Conservation (phyloP, 2,888 invertebrate species). For the Cryptocephalus primarius region DNA sequence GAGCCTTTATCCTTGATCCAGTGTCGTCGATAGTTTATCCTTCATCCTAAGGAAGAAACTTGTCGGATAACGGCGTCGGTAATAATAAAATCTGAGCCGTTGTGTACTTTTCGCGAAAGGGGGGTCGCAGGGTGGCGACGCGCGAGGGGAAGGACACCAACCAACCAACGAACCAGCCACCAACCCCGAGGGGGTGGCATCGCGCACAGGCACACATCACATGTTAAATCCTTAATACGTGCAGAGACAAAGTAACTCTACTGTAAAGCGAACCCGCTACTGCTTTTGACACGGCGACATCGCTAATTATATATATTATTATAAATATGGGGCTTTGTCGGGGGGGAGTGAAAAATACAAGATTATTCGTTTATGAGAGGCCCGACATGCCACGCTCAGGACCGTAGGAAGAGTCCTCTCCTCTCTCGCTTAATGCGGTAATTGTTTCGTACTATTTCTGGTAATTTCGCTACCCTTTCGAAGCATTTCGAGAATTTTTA, state of each 20-base stretch:
- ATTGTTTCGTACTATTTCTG: no score
- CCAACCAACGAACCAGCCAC: no score
- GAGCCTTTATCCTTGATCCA: no score
- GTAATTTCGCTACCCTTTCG: no score
- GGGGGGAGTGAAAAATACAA: conserved; percentile 26
- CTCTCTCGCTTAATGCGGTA: background rate
- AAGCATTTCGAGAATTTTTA: no score
- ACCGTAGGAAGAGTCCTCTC: conserved; percentile 2
- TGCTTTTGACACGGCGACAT: conserved; percentile 35
- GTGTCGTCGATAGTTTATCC: no score
- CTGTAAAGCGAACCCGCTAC: conserved; percentile 30
- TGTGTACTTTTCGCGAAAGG: no score
- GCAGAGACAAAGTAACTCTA: conserved; percentile 34
- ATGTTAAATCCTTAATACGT: conserved; percentile 29
- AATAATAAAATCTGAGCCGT: no score
- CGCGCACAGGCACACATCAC: conserved; percentile 27
- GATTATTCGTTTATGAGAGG: conserved; percentile 28
- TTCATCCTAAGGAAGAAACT: no score
- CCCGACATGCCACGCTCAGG: conserved; percentile 20
- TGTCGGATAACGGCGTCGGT: no score
- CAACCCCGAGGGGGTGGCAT: conserved; percentile 12
- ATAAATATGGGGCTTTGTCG: conserved; percentile 30
- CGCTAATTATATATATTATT: conserved; percentile 36
- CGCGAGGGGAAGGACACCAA: no score
- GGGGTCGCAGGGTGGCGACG: no score